Evolutionary conservation across 30 jellyfish, hydroid and myxozoan genomes (phyloP).

Genomic region (Rhopilema esculentum): DNA sequence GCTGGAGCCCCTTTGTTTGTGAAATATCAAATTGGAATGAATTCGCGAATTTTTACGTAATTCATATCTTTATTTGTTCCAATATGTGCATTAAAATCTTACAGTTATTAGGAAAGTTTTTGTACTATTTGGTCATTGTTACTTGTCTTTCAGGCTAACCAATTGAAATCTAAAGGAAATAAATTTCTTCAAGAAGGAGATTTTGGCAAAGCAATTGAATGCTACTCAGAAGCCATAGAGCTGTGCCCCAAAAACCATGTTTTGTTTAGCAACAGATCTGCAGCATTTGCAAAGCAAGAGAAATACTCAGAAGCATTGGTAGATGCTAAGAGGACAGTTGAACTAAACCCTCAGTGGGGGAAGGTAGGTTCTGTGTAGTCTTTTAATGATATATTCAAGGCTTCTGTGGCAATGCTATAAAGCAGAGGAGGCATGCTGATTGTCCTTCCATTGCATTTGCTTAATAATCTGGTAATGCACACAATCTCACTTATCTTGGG

Average conservation of each 20-base stretch:
- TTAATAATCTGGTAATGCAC: too few relatives aligned
- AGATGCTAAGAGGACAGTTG: slow-evolving; percentile 98
- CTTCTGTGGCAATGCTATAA: too few relatives aligned
- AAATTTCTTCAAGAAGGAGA: slow-evolving; percentile 81
- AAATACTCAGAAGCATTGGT: slow-evolving; percentile 83
- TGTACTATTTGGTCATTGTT: too few relatives aligned
- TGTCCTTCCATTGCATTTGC: too few relatives aligned
- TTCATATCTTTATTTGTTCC: too few relatives aligned
- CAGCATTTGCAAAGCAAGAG: slow-evolving; percentile 98
- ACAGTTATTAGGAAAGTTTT: too few relatives aligned
- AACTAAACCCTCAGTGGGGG: slow-evolving; percentile 97
- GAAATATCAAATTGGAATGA: too few relatives aligned
- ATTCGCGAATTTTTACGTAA: too few relatives aligned
- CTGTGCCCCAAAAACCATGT: slow-evolving; percentile 94
- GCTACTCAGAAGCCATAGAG: slow-evolving; percentile 93
- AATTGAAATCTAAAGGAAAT: slow-evolving; percentile 86
- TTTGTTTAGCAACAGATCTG: slow-evolving; percentile 98
- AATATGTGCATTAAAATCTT: too few relatives aligned
- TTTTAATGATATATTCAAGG: too few relatives aligned
- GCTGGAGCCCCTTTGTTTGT: too few relatives aligned
- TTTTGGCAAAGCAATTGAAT: slow-evolving; percentile 81
- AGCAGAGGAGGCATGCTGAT: slow-evolving; percentile 8
- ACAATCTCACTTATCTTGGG: too few relatives aligned
- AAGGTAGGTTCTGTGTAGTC: slow-evolving; percentile 67
- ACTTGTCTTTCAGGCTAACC: slow-evolving; percentile 87